Percentiles rank a stretch among this genome's conserved stretches.
Evolutionary conservation across 2,113 vertebrate genomes (phyloP).

Genomic region (Tenebrosternarchus preto): DNA sequence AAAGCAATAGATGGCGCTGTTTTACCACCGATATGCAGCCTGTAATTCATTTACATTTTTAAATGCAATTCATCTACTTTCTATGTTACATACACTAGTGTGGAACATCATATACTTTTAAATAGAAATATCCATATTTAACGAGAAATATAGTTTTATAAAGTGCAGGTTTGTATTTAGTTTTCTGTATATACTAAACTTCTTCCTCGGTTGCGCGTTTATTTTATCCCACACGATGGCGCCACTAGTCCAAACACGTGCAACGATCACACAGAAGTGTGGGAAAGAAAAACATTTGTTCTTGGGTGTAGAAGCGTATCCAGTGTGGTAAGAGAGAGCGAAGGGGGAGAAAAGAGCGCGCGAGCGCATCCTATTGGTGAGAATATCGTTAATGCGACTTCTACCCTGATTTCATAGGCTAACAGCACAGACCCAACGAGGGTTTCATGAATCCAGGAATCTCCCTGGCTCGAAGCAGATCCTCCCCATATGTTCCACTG

Average conservation of each 20-base stretch:
- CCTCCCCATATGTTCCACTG: constrained; percentile 62
- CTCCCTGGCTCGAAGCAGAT: constrained; percentile 50
- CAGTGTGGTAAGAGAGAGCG: constrained; percentile 60
- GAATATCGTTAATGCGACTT: constrained; percentile 46
- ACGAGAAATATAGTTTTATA: too few species aligned
- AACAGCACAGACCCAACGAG: constrained; percentile 46
- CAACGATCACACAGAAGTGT: constrained; percentile 55
- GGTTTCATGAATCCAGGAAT: constrained; percentile 46
- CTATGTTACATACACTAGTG: too few species aligned
- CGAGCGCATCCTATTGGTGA: constrained; percentile 18
- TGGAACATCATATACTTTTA: background rate
- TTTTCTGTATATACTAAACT: background rate
- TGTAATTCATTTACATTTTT: too few species aligned
- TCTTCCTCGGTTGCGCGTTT: background rate
- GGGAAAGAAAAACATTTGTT: constrained; percentile 69
- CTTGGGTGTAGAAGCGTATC: constrained; percentile 54
- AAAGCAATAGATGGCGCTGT: constrained; percentile 15
- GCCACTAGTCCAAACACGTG: constrained; percentile 53
- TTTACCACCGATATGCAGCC: background rate
- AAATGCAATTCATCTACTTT: background rate
- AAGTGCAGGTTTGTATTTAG: too few species aligned
- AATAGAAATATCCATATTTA: background rate
- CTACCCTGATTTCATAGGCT: constrained; percentile 38
- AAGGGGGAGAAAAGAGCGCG: constrained; percentile 50
- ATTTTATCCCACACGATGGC: constrained; percentile 66